Evolutionary conservation across 2,888 invertebrate species (phyloP).

Genomic region (Anodontia alba): DNA sequence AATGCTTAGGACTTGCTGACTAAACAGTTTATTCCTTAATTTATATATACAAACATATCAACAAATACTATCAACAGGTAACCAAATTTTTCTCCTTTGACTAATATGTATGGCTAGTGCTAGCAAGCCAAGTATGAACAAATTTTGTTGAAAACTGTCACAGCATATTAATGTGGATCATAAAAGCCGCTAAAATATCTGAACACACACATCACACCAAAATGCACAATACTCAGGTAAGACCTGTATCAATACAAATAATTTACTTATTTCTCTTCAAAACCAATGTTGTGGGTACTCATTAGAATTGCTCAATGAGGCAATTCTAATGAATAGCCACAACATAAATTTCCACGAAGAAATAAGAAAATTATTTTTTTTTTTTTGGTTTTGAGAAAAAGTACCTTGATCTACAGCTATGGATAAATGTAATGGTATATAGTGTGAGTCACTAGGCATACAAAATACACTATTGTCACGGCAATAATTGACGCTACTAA

Average conservation of each 20-base stretch:
- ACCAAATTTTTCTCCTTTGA: conserved; percentile 6
- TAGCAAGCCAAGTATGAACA: conserved; percentile 8
- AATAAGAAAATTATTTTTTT: too few species aligned
- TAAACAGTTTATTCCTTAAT: not conserved
- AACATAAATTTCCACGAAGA: too few species aligned
- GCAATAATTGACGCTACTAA: not conserved
- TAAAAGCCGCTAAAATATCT: conserved; percentile 8
- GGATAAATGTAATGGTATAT: too few species aligned
- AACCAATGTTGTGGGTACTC: too few species aligned
- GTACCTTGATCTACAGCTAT: too few species aligned
- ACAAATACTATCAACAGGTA: not conserved
- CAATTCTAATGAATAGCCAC: too few species aligned
- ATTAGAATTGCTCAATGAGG: too few species aligned
- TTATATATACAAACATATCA: not conserved
- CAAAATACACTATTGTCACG: not conserved
- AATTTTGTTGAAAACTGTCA: conserved; percentile 16
- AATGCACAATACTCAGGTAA: too few species aligned
- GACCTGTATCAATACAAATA: too few species aligned
- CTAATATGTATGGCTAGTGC: not conserved
- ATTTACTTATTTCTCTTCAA: too few species aligned
- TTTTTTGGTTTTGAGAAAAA: too few species aligned
- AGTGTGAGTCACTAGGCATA: conserved; percentile 2
- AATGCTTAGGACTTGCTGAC: not conserved
- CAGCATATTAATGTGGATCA: conserved; percentile 3
- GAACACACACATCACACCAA: conserved; percentile 12